Evolutionary conservation across 2,113 vertebrate genomes (phyloP).

Genomic region (Leptobrachium leishanense): DNA sequence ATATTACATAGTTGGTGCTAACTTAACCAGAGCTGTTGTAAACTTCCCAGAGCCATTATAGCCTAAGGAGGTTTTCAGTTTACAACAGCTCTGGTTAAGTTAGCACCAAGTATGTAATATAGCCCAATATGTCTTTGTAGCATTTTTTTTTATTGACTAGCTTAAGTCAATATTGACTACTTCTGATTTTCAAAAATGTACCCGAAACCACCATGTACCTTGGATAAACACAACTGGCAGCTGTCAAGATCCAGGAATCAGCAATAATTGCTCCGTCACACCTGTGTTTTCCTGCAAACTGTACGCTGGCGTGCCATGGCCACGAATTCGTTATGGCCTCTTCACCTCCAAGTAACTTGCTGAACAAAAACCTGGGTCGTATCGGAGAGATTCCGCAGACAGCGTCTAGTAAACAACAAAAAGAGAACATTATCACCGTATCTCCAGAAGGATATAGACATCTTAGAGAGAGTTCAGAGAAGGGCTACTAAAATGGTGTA

Average conservation of each 20-base stretch:
- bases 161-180: too few species aligned
- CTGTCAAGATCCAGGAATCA: slow-evolving; percentile 58
- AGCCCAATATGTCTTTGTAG: too few species aligned
- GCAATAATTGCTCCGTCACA: slow-evolving; percentile 60
- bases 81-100: too few species aligned
- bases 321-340: slow-evolving; percentile 56
- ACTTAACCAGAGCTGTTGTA: too few species aligned
- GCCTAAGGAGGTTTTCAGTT: too few species aligned
- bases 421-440: neutral
- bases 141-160: too few species aligned
- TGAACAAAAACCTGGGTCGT: slow-evolving; percentile 53
- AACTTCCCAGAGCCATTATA: too few species aligned
- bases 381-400: slow-evolving; percentile 52
- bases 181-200: neutral
- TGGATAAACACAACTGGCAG: slow-evolving; percentile 58
- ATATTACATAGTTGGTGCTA: too few species aligned
- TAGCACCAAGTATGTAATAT: too few species aligned
- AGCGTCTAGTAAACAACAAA: slow-evolving; percentile 46
- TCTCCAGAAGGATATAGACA: too few species aligned
- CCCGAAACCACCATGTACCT: slow-evolving; percentile 48
- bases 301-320: slow-evolving; percentile 61
- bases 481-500: too few species aligned
- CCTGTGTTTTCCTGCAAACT: slow-evolving; percentile 52
- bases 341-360: slow-evolving; percentile 53
- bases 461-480: too few species aligned